phyloP scores from a whole-genome alignment of 2,113 vertebrate genomes.

The Eclectus roratus region DNA sequence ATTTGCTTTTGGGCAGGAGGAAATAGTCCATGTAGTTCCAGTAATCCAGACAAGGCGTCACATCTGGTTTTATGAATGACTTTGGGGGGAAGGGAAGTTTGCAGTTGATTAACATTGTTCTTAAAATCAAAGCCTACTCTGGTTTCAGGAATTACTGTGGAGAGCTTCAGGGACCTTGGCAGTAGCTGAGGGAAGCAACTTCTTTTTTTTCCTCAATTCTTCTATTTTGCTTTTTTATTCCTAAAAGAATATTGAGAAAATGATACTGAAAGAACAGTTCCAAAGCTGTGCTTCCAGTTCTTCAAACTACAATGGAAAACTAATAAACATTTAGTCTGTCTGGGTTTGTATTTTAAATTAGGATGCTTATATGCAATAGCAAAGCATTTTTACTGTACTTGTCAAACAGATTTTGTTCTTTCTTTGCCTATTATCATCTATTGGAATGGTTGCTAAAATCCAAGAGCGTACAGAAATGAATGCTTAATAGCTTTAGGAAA shows the following conservation, averaged over 20 bases:
- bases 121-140: conserved; percentile 41
- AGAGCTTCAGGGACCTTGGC: background rate
- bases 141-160: conserved; percentile 11
- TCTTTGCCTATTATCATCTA: background rate
- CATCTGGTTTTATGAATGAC: conserved; percentile 57
- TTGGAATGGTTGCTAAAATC: background rate
- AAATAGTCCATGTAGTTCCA: conserved; percentile 51
- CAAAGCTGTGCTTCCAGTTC: background rate
- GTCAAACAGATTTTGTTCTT: background rate
- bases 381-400: background rate
- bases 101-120: conserved; percentile 47
- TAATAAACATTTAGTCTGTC: background rate
- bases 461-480: background rate
- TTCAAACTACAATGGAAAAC: background rate
- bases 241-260: background rate
- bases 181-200: background rate
- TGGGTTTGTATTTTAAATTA: background rate
- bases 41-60: conserved; percentile 13
- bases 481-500: background rate
- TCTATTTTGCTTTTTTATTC: too few relatives aligned
- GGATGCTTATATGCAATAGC: background rate
- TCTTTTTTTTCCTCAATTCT: background rate
- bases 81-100: background rate
- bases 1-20: conserved; percentile 54
- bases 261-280: background rate